Conservation (phyloP, 2,113 vertebrate genomes). For the Terrapene triunguis region DNA sequence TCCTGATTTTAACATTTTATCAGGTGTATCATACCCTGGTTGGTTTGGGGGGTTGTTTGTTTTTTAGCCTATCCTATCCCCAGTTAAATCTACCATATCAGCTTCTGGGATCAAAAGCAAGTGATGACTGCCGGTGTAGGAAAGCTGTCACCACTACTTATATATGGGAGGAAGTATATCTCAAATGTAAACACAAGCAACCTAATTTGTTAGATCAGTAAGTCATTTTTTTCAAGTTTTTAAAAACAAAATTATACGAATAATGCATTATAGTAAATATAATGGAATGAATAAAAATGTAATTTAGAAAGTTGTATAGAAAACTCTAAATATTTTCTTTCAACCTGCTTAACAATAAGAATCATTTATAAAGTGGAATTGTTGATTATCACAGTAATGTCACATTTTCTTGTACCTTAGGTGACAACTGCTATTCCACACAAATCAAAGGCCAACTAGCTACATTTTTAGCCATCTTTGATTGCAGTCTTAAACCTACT, state of each 20-base stretch:
- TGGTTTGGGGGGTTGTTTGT: neutral
- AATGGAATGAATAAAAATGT: neutral
- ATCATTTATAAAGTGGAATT: neutral
- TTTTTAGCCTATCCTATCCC: constrained; percentile 27
- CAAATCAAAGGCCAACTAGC: neutral
- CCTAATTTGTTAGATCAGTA: neutral
- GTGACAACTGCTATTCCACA: neutral
- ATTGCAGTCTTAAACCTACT: neutral
- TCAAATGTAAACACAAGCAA: neutral
- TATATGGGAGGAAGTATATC: neutral
- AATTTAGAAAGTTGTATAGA: rapidly evolving
- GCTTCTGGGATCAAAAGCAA: neutral
- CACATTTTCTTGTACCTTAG: neutral
- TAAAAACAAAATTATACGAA: neutral
- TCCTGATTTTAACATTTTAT: neutral
- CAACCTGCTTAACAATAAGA: neutral
- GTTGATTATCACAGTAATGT: neutral
- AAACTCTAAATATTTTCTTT: neutral
- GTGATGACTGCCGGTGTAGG: neutral
- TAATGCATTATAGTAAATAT: neutral
- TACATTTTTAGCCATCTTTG: neutral
- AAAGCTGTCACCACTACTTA: constrained; percentile 39
- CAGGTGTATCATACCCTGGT: constrained; percentile 7
- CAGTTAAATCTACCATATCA: constrained; percentile 40
- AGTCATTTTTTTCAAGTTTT: neutral